Evolutionary conservation across 37 sponge, comb jelly and placozoan genomes (phyloP).

Genomic region (Beroe ovata): DNA sequence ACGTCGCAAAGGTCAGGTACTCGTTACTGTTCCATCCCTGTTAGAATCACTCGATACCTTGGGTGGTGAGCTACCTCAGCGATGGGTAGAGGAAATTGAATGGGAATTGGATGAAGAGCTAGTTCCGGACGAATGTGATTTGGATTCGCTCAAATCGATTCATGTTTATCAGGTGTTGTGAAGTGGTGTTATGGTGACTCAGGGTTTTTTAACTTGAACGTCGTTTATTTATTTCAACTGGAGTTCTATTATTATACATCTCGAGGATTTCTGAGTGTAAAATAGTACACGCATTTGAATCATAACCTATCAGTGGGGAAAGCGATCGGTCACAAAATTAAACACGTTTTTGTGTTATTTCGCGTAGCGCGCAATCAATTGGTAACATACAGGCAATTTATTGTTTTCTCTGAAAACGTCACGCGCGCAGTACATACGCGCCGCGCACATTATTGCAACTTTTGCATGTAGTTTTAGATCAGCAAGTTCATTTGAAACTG

Average conservation of each 20-base stretch:
- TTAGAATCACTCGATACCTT: constrained; percentile 43
- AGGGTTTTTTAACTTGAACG: no score
- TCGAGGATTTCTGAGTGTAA: no score
- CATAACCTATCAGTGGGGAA: no score
- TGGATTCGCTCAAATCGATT: constrained; percentile 41
- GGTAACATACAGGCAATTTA: neutral
- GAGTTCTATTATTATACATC: no score
- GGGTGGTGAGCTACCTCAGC: neutral
- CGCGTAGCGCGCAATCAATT: neutral
- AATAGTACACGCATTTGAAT: no score
- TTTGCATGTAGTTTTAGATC: no score
- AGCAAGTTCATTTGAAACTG: no score
- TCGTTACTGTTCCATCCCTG: constrained; percentile 70
- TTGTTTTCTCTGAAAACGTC: neutral
- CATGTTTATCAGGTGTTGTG: constrained; percentile 19
- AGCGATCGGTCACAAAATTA: neutral
- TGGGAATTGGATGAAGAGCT: constrained; percentile 38
- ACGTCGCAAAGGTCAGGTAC: constrained; percentile 61
- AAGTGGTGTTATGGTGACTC: no score
- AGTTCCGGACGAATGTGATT: constrained; percentile 38
- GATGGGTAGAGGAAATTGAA: constrained; percentile 10
- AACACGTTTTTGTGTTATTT: constrained; percentile 21
- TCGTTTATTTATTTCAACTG: no score
- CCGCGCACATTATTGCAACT: no score
- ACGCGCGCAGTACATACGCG: neutral